Evolutionary conservation across 1,140 invertebrate species (phyloP).

Genomic region (Zaprionus camerounensis): DNA sequence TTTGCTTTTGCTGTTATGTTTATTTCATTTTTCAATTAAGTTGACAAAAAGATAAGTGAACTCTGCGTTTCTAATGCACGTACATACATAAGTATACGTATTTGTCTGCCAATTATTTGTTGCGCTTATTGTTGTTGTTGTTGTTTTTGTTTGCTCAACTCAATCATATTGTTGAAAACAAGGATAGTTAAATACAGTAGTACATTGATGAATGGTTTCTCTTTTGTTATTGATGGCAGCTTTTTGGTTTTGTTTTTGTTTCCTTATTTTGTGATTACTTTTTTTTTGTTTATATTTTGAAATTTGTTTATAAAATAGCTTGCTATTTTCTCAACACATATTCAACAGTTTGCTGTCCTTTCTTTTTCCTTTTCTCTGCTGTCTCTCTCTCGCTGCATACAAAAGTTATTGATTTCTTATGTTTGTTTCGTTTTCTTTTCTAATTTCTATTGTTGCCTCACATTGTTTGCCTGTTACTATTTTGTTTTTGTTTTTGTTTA

Average conservation of each 20-base stretch:
- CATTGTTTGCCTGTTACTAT: constrained; percentile 47
- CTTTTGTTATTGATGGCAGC: constrained; percentile 59
- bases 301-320: constrained; percentile 73
- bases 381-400: constrained; percentile 39
- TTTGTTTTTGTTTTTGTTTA: constrained; percentile 19
- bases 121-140: constrained; percentile 34
- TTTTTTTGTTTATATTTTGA: constrained; percentile 41
- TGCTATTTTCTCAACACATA: constrained; percentile 69
- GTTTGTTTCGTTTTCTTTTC: constrained; percentile 23
- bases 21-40: constrained; percentile 22
- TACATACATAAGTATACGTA: constrained; percentile 19
- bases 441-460: constrained; percentile 74
- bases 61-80: constrained; percentile 48
- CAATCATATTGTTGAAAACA: constrained; percentile 36
- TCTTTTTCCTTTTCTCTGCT: constrained; percentile 18
- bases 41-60: constrained; percentile 66
- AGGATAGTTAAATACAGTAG: constrained; percentile 41
- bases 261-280: constrained; percentile 47
- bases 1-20: constrained; percentile 27
- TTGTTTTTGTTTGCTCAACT: constrained; percentile 13
- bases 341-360: constrained; percentile 47
- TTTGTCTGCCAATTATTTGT: constrained; percentile 57
- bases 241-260: constrained; percentile 55
- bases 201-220: constrained; percentile 43
- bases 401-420: constrained; percentile 53